Evolutionary conservation across 2,888 invertebrate genomes (phyloP).

Genomic region (Nemotelus pantherinus): DNA sequence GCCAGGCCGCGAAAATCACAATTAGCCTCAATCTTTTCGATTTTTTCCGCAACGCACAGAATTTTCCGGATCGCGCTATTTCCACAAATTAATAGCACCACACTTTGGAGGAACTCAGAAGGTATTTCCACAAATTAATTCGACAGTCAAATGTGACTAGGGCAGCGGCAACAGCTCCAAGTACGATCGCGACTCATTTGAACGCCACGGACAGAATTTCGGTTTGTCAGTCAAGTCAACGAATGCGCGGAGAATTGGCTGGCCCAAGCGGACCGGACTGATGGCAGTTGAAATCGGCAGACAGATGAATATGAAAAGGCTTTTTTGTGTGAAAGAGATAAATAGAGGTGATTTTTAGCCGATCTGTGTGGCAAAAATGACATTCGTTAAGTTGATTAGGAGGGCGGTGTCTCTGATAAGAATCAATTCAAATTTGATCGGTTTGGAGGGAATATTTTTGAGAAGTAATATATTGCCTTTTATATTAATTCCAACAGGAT

Average conservation of each 20-base stretch:
- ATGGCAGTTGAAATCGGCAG: slow-evolving; percentile 25
- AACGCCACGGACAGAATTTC: slow-evolving; percentile 24
- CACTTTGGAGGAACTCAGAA: neutral
- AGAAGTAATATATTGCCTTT: too few relatives aligned
- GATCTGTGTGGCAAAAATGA: neutral
- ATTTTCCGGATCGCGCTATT: neutral
- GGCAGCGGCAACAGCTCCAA: neutral
- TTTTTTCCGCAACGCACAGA: neutral
- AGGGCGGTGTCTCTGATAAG: neutral
- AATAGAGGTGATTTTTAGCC: neutral
- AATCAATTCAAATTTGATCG: too few relatives aligned
- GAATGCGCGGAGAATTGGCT: slow-evolving; percentile 19
- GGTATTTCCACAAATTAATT: neutral
- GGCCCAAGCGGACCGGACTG: neutral
- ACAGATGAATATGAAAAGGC: slow-evolving; percentile 7
- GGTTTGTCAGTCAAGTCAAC: neutral
- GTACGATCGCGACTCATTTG: slow-evolving; percentile 32
- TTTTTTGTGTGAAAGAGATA: slow-evolving; percentile 18
- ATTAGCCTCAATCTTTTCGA: neutral
- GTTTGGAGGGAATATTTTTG: too few relatives aligned
- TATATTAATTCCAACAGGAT: too few relatives aligned
- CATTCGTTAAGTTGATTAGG: too few relatives aligned
- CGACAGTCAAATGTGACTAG: neutral
- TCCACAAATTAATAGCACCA: neutral
- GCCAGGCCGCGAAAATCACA: neutral